Evolutionary conservation across 2,888 invertebrate species (phyloP), one percentile per base, ranked within the genome.

Genomic region (Eupithecia insigniata): DNA sequence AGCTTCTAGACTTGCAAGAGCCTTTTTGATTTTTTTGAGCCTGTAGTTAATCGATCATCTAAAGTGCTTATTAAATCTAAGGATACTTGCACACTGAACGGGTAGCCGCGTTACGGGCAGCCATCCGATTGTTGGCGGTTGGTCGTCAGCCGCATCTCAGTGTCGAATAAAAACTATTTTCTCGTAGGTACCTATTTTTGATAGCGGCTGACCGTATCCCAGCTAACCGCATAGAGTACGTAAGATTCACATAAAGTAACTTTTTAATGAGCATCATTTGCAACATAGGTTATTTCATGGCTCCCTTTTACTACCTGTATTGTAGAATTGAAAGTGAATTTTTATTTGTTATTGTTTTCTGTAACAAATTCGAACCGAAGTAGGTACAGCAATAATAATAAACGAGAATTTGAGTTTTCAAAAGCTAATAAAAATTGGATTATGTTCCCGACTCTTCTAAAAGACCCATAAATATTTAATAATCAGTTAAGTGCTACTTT

Each of bases 401-500:
- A 51, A 3, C 22, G 22, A 51, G 51, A 22, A 51, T 51, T 51
- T 51, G 51, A 51, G 51, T 51, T 51, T 22, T n/a, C 1, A 22
- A 51, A 22, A 51, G 51, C 22, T 51, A 18, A 22, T 51, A 51
- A 51, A 51, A 51, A 1, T 12, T 51, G 22, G 30, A 60, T 60
- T 60, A 60, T 16, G 16, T 28, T 60, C 28, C 28, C 58, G 58
- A 30, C 7, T 28, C 30, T 3, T 28, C 26, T 60, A 7, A 26
- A 60, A 26, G 28, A 60, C 58, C 58, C 30, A 60, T 60, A 30
- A 60, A 60, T 30, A 60, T 60, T 60, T 60, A 60, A 60, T 28
- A 60, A 60, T 18, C 30, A 30, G 58, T 30, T 60, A 30, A 60
- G 28, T 18, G n/a, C 51, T 16, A 60, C 58, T 28, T 58, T 28